Base-by-base conservation (phyloP, 1,140 invertebrate species). In the Euura lappo region DNA sequence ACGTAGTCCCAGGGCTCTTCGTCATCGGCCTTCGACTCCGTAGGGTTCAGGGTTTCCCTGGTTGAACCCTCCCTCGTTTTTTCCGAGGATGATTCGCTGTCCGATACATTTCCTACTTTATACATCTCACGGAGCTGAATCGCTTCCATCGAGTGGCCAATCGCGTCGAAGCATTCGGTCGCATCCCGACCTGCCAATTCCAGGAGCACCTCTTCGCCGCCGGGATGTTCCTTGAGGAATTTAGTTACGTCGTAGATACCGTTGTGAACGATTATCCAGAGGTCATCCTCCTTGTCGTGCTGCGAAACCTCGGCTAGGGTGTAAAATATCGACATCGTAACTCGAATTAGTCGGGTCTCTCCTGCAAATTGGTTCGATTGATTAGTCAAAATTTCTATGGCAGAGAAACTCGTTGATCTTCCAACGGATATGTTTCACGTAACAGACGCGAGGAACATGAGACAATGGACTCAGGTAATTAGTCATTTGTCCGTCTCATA, bases 81-180 rank as follows among this genome's bases (percentile, higher is more conserved):
- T 65, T 79, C 77, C 65, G 76, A 77, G 73, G 78, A 75, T 7
- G 71, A 71, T 1, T 79, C 77, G 51, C 77, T 90, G 77, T 90
- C 89, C 77, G 85, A 85, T 43, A 95, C 75, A 78, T 91, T 90
- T 64, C 95, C 95, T 69, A 96, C 90, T 68, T 88, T 88, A 80
- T 92, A 95, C 43, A 90, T 86, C 71, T 91, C 89, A 81, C 94
- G 91, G 83, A 95, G 88, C 65, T 91, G 90, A 69, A 91, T 81
- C 1, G 95, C 95, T 86, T 96, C 94, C 2, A 88, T 86, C 13
- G 93, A 94, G 86, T 97, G 96, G 0, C 96, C 95, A 71, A 97
- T 92, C 80, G 95, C 94, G 81, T 94, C 92, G 89, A 97, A 97
- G 72, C 91, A 89, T 71, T 91, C 89, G 5, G 94, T 95, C 0